Conservation (phyloP, 2,113 vertebrate genomes). For the Apteryx mantelli region DNA sequence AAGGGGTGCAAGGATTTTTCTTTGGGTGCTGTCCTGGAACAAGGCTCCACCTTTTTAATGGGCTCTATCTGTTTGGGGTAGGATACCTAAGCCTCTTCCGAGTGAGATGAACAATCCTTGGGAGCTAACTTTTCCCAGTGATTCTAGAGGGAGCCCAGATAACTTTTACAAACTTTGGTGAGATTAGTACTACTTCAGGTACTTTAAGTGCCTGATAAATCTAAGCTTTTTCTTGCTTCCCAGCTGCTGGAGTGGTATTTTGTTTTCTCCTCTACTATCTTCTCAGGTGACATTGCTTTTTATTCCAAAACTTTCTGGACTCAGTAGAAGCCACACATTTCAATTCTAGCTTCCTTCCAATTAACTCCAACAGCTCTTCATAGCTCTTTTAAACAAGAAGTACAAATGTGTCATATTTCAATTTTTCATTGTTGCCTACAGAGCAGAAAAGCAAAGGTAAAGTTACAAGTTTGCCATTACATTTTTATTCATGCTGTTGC, state of each 20-base stretch:
- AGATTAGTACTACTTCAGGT: not conserved
- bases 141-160: not conserved
- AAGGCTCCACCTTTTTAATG: not conserved
- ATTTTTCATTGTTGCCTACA: not conserved
- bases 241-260: not conserved
- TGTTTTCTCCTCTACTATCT: not conserved
- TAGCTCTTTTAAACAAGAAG: not conserved
- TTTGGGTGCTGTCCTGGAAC: not conserved
- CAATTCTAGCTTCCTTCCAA: not conserved
- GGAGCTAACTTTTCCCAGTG: not conserved
- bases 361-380: not conserved
- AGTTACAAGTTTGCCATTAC: not conserved
- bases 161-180: not conserved
- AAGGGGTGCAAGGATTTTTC: not conserved
- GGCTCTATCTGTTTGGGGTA: not conserved
- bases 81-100: not conserved
- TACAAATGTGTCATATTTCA: not conserved
- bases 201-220: not conserved
- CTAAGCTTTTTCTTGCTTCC: not conserved
- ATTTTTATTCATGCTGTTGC: not conserved
- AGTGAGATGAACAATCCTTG: not conserved
- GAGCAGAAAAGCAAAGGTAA: not conserved
- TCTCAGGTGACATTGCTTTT: not conserved
- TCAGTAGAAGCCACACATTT: not conserved
- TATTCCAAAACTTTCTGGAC: not conserved